A percentile compares a stretch with the other conserved stretches of the same genome.
phyloP scores from a whole-genome alignment of 2,888 invertebrate genomes.

The Clivina fossor region DNA sequence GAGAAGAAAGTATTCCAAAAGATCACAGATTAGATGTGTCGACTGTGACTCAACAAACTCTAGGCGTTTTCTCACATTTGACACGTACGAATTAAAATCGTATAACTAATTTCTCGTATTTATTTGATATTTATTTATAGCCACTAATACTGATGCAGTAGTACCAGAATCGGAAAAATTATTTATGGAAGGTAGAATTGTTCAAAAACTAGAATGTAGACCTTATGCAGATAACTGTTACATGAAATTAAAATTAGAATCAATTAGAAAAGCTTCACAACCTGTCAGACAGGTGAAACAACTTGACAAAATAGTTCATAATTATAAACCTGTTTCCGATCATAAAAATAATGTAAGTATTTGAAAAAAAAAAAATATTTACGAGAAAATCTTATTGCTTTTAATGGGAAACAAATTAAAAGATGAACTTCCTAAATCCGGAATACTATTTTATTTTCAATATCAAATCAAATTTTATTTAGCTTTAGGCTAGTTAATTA shows the following conservation, averaged over 20 bases:
- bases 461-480: too few relatives aligned
- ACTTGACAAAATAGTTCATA: conserved; percentile 82
- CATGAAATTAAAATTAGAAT: conserved; percentile 86
- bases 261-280: conserved; percentile 82
- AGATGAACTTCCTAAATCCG: too few relatives aligned
- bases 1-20: conserved; percentile 82
- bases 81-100: conserved; percentile 59
- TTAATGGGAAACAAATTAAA: too few relatives aligned
- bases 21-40: conserved; percentile 91
- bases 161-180: conserved; percentile 81
- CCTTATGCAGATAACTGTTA: conserved; percentile 87
- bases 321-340: conserved; percentile 90
- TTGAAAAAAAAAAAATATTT: too few relatives aligned
- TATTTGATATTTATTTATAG: conserved; percentile 49
- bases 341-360: conserved; percentile 89
- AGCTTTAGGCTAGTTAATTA: too few relatives aligned
- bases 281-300: conserved; percentile 86
- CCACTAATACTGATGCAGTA: conserved; percentile 65
- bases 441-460: too few relatives aligned
- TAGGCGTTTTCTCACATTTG: conserved; percentile 89
- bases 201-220: conserved; percentile 93
- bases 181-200: conserved; percentile 90
- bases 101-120: conserved; percentile 10
- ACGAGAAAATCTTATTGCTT: too few relatives aligned
- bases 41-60: conserved; percentile 85